phyloP scores from a whole-genome alignment of 2,113 vertebrate species.

The Telmatochromis sp. region DNA sequence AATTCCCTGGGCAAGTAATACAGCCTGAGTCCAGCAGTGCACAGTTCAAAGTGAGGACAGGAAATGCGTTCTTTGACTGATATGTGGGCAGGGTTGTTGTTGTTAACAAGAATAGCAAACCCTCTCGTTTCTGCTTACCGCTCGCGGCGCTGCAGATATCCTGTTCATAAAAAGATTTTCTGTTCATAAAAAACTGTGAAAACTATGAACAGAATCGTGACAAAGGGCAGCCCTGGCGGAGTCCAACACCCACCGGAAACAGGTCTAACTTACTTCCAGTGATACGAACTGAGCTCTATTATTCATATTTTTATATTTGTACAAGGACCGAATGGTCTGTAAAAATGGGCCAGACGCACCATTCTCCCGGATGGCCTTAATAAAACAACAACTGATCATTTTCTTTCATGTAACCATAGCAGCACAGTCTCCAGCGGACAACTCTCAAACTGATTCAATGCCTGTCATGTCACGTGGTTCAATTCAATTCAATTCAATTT shows the following conservation, averaged over 20 bases:
- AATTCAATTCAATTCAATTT: too few relatives aligned
- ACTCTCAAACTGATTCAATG: not conserved
- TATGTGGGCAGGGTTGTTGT: not conserved
- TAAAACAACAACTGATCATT: not conserved
- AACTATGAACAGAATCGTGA: not conserved
- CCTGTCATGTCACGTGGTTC: not conserved
- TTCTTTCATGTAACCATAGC: not conserved
- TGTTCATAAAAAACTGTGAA: not conserved
- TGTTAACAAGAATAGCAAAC: not conserved
- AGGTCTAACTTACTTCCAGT: not conserved
- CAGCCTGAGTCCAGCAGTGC: not conserved
- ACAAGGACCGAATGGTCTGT: not conserved
- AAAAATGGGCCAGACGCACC: not conserved
- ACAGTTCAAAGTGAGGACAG: not conserved
- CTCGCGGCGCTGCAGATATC: fast-evolving
- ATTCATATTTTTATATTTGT: not conserved
- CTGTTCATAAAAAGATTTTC: not conserved
- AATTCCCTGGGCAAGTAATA: not conserved
- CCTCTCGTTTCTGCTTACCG: not conserved
- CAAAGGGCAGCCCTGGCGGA: fast-evolving
- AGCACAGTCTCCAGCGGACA: fast-evolving
- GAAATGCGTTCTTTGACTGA: not conserved
- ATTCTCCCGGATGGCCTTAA: fast-evolving
- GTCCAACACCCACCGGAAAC: not conserved
- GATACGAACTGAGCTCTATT: fast-evolving